phyloP scores from a whole-genome alignment of 2,888 invertebrate genomes.

The Lithophane socia region DNA sequence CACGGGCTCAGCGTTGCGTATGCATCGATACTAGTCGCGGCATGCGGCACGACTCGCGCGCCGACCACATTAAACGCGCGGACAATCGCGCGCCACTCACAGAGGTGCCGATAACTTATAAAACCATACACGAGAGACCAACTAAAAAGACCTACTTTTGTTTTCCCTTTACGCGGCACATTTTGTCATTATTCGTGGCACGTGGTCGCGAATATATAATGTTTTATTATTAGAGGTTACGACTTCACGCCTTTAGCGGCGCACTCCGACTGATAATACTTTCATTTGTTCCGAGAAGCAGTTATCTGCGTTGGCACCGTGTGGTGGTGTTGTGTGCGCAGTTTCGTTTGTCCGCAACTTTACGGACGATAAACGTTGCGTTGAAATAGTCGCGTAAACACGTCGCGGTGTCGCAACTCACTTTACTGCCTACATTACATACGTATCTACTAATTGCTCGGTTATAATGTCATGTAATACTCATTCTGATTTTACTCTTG shows the following conservation, averaged over 20 bases:
- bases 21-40: constrained; percentile 64
- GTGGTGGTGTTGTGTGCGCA: constrained; percentile 54
- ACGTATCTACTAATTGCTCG: constrained; percentile 62
- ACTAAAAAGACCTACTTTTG: constrained; percentile 85
- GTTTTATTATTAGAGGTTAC: constrained; percentile 88
- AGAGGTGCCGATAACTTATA: constrained; percentile 85
- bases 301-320: constrained; percentile 78
- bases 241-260: constrained; percentile 88
- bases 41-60: constrained; percentile 58
- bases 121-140: constrained; percentile 74
- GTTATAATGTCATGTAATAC: constrained; percentile 20
- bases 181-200: constrained; percentile 87
- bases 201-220: constrained; percentile 90
- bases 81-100: constrained; percentile 72
- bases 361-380: constrained; percentile 67
- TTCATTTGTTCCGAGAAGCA: constrained; percentile 87
- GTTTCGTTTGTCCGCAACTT: constrained; percentile 69
- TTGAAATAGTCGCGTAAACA: constrained; percentile 65
- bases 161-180: constrained; percentile 81
- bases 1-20: constrained; percentile 50
- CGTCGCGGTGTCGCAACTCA: constrained; percentile 55
- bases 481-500: constrained; percentile 24
- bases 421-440: constrained; percentile 54
- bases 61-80: constrained; percentile 71
- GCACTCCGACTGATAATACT: constrained; percentile 86